Base-by-base conservation (phyloP, 2,888 invertebrate species). In the Synergus laeviventris region DNA sequence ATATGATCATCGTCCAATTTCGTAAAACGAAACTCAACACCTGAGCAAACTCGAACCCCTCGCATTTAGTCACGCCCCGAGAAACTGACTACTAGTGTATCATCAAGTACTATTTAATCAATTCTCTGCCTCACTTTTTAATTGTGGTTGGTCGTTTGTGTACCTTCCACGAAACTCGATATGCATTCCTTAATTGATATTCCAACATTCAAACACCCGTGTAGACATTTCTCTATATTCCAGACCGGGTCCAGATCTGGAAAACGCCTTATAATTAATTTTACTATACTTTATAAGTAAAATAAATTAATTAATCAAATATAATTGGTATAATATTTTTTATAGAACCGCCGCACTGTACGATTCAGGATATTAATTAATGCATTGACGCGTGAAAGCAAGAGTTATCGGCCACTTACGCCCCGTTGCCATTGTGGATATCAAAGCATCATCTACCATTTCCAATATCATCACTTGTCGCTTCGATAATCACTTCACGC, bases 391-490 rank as follows among this genome's bases (percentile, higher is more conserved):
- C 24, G 59, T 24, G 14, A 59, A 24, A 59, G 59, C 59, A 59
- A 24, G 59, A 59, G 7, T 59, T 59, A 59, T 59, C 24, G 24
- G 24, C 59, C 24, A 21, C 59, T 59, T 59, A 59, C 59, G 59
- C 59, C 59, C 21, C 24, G 24, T 31, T 42, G 14, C 45, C 16
- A n/a, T 45, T 9, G 45, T 21, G 4, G 16, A 49, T 49, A 78
- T 76, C 79, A 73, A 79, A 77, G 77, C 75, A 70, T 73, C 73
- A 77, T 79, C 80, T 76, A 78, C 80, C 80, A 79, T 81, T 86
- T 85, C 84, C 84, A 86, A 86, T 84, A 86, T 85, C 85, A 84
- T 81, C 84, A 79, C 81, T 84, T 81, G 81, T 82, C 83, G 84
- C 84, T 83, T 81, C 77, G 81, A 81, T 86, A 85, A 85, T 86